phyloP scores from a whole-genome alignment of 1,140 invertebrate genomes.

The Lasaia peninsularis region DNA sequence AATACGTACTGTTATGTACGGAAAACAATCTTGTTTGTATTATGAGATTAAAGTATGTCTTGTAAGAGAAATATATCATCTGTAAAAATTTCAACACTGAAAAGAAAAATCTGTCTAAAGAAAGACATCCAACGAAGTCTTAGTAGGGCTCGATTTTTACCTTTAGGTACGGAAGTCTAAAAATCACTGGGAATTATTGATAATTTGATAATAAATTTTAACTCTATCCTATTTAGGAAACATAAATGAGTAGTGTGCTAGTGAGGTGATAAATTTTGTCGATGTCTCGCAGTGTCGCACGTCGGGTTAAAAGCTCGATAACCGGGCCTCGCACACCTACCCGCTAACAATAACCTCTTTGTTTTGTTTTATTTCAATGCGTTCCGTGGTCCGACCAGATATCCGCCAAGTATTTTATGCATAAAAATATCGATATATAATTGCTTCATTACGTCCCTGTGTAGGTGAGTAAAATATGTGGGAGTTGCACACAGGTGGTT shows the following conservation, averaged over 20 bases:
- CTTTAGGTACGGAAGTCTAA: too few species aligned
- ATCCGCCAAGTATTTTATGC: constrained; percentile 74
- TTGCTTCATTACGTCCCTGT: constrained; percentile 77
- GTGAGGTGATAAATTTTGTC: constrained; percentile 72
- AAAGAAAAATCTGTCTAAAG: too few species aligned
- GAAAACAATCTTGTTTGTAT: too few species aligned
- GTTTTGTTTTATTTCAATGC: constrained; percentile 69
- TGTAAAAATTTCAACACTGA: too few species aligned
- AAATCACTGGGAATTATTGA: constrained; percentile 22
- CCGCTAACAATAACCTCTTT: constrained; percentile 69
- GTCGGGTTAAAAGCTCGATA: constrained; percentile 76
- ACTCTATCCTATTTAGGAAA: constrained; percentile 65
- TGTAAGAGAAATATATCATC: too few species aligned
- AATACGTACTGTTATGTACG: too few species aligned
- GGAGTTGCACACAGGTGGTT: constrained; percentile 67
- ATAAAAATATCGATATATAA: constrained; percentile 78
- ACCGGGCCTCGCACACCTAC: constrained; percentile 69
- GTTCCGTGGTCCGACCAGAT: constrained; percentile 55
- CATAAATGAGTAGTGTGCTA: constrained; percentile 71
- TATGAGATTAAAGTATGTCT: too few species aligned
- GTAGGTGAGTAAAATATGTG: constrained; percentile 76
- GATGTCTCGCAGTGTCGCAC: constrained; percentile 70
- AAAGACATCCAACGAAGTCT: too few species aligned
- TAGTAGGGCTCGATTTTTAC: too few species aligned
- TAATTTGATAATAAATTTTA: constrained; percentile 50